Evolutionary conservation across 2,113 vertebrate genomes (phyloP).

Genomic region (Motacilla alba): DNA sequence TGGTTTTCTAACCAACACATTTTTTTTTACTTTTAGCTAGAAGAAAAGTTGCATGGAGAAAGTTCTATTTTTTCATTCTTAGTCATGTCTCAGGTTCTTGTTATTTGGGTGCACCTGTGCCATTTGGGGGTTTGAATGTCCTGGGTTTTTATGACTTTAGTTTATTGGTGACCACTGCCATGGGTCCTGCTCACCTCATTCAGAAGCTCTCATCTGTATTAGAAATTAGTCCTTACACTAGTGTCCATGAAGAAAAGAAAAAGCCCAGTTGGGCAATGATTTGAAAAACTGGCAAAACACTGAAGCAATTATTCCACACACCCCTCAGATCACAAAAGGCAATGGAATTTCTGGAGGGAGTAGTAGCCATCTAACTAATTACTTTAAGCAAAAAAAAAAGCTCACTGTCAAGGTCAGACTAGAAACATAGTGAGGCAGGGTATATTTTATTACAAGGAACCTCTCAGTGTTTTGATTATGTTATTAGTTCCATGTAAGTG

Average conservation of each 20-base stretch:
- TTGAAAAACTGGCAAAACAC: not conserved
- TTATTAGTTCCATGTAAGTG: constrained; percentile 48
- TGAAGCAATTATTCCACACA: not conserved
- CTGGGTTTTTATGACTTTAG: not conserved
- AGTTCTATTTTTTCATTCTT: not conserved
- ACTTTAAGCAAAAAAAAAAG: not conserved
- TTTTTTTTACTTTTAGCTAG: not conserved
- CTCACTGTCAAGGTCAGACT: constrained; percentile 18
- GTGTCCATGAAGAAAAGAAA: not conserved
- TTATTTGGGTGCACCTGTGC: not conserved
- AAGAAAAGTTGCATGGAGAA: not conserved
- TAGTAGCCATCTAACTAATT: constrained; percentile 22
- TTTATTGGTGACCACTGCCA: not conserved
- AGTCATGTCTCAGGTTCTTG: not conserved
- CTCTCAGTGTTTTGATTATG: constrained; percentile 46
- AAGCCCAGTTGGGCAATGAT: not conserved
- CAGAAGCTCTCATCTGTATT: not conserved
- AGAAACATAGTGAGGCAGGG: not conserved
- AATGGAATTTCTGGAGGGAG: not conserved
- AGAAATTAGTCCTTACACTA: not conserved
- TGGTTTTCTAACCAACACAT: not conserved
- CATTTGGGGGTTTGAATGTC: not conserved
- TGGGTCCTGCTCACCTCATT: not conserved
- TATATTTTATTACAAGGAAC: constrained; percentile 19
- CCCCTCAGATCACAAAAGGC: not conserved